These are phyloP conservation scores for Sisyra terminalis DNA, from an alignment of 2,888 invertebrate species.

Conservation along the genomic window DNA sequence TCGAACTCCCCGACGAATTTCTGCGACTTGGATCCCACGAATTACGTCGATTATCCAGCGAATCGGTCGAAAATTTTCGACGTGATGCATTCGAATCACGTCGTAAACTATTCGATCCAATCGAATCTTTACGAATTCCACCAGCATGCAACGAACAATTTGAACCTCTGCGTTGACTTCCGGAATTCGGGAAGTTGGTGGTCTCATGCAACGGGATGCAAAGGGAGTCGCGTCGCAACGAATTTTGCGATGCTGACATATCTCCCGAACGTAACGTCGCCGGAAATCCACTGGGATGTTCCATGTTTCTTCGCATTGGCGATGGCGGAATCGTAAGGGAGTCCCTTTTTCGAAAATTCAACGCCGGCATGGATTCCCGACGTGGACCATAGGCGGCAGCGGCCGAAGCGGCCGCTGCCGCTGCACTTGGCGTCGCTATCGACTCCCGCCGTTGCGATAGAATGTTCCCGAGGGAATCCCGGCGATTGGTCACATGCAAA, in stretches of 20 bases:
- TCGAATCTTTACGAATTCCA: constrained; percentile 17
- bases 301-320: constrained; percentile 37
- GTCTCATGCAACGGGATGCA: constrained; percentile 3
- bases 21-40: constrained; percentile 52
- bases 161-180: constrained; percentile 22
- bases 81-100: constrained; percentile 34
- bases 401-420: constrained; percentile 22
- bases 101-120: constrained; percentile 17
- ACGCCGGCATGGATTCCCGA: constrained; percentile 28
- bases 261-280: constrained; percentile 40
- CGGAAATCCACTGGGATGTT: constrained; percentile 57
- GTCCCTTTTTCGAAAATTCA: constrained; percentile 37
- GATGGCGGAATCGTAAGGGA: constrained; percentile 41
- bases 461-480: constrained; percentile 35
- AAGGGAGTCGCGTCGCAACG: constrained; percentile 18
- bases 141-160: constrained; percentile 11
- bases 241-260: constrained; percentile 18
- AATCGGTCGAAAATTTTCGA: constrained; percentile 47
- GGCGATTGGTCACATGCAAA: constrained; percentile 33
- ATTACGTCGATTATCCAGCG: constrained; percentile 48
- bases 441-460: constrained; percentile 19
- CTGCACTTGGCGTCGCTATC: constrained; percentile 13
- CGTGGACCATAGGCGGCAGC: constrained; percentile 27
- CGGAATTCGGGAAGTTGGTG: constrained; percentile 8
- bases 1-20: constrained; percentile 41